A percentile compares a stretch with the other conserved stretches of the same genome.
Evolutionary conservation across 2,113 vertebrate genomes (phyloP).

Genomic region (Pterocles gutturalis): DNA sequence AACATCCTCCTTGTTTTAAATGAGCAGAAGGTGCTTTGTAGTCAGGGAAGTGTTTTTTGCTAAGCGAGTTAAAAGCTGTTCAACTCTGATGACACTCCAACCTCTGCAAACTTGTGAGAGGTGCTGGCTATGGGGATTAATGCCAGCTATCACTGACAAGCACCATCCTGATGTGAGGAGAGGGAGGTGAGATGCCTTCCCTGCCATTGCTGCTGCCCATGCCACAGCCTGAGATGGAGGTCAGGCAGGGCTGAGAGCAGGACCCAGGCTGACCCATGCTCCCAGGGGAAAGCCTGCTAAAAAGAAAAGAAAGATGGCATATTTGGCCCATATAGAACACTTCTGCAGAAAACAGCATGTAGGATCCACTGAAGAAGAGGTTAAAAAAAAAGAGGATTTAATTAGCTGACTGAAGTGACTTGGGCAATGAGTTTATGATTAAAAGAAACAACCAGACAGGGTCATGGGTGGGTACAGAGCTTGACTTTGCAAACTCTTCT

Average conservation of each 20-base stretch:
- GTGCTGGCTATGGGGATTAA: not conserved
- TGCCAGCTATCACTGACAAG: not conserved
- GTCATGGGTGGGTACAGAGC: not conserved
- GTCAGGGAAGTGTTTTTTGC: not conserved
- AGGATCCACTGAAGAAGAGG: not conserved
- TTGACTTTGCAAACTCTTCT: not conserved
- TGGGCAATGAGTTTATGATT: not conserved
- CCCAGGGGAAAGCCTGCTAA: not conserved
- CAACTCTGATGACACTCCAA: not conserved
- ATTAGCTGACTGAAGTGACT: not conserved
- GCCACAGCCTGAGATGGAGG: not conserved
- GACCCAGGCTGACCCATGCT: not conserved
- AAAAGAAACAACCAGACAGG: not conserved
- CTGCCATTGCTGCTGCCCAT: not conserved
- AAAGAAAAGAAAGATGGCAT: not conserved
- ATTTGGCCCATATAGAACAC: not conserved
- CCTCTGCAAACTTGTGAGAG: not conserved
- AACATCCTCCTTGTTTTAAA: not conserved
- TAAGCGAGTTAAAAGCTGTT: not conserved
- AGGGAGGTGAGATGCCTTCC: not conserved
- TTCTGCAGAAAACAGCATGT: not conserved
- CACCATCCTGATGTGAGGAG: rapidly evolving
- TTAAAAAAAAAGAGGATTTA: not conserved
- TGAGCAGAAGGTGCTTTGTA: not conserved
- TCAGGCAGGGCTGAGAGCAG: not conserved